Evolutionary conservation across 2,113 vertebrate species (phyloP).

Genomic region (Orientallactaga bullata): DNA sequence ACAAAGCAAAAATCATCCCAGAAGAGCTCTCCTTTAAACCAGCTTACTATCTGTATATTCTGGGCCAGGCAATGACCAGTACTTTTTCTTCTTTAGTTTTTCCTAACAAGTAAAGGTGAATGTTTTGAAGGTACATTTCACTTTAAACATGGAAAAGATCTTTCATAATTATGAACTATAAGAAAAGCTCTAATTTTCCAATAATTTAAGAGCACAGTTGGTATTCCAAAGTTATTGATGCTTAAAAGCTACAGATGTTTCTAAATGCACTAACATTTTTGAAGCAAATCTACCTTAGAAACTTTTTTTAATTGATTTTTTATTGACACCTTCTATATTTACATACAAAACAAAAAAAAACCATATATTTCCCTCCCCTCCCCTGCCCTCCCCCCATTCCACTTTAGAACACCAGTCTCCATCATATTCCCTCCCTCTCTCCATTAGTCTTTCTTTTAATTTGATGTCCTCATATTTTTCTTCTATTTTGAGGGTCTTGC

Average conservation of each 20-base stretch:
- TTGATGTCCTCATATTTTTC: too few species aligned
- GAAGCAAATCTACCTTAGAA: slow-evolving; percentile 72
- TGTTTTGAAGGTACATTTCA: slow-evolving; percentile 69
- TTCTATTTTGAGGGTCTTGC: too few species aligned
- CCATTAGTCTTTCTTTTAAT: too few species aligned
- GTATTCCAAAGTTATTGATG: slow-evolving; percentile 64
- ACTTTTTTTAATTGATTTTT: too few species aligned
- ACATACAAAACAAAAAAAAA: too few species aligned
- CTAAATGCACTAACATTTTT: slow-evolving; percentile 71
- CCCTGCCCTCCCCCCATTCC: too few species aligned
- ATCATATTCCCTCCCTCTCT: too few species aligned
- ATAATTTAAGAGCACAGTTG: slow-evolving; percentile 65
- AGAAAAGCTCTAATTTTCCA: slow-evolving; percentile 57
- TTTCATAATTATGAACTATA: slow-evolving; percentile 19
- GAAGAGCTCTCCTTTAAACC: slow-evolving; percentile 42
- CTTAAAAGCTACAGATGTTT: slow-evolving; percentile 49
- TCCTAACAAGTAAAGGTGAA: slow-evolving; percentile 57
- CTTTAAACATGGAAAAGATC: slow-evolving; percentile 36
- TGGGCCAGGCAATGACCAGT: slow-evolving; percentile 63
- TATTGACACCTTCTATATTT: too few species aligned
- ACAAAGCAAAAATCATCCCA: too few species aligned
- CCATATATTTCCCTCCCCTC: too few species aligned
- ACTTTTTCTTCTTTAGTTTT: neutral
- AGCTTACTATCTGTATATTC: neutral
- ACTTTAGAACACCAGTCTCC: too few species aligned